Evolutionary conservation across 2,797 vertebrate species (phyloP).

Genomic region (Periophthalmus magnuspinnatus): DNA sequence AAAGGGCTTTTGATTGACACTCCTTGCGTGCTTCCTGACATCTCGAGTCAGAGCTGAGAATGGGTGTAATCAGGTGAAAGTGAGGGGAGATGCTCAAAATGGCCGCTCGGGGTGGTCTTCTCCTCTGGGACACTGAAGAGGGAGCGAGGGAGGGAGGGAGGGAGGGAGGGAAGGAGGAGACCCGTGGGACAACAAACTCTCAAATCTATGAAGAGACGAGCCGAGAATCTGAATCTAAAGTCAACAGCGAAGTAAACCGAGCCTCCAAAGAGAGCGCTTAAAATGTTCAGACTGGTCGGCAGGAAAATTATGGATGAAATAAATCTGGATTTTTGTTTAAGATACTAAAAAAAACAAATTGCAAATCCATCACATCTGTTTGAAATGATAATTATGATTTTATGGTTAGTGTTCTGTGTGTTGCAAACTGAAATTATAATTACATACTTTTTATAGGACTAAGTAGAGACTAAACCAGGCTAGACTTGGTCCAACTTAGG

Average conservation of each 20-base stretch:
- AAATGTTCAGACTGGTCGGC: too few species aligned
- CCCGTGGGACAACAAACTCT: conserved; percentile 43
- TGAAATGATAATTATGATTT: too few species aligned
- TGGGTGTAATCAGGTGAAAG: conserved; percentile 77
- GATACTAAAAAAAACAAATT: too few species aligned
- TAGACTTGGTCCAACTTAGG: too few species aligned
- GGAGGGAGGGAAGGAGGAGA: conserved; percentile 70
- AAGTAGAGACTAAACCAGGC: too few species aligned
- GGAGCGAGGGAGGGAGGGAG: conserved; percentile 69
- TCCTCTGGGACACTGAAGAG: conserved; percentile 64
- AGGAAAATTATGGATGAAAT: too few species aligned
- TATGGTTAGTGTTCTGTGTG: too few species aligned
- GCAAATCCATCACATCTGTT: too few species aligned
- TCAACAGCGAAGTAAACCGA: too few species aligned
- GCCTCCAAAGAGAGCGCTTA: not conserved
- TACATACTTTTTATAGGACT: too few species aligned
- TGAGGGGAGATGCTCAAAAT: conserved; percentile 54
- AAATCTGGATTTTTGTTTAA: too few species aligned
- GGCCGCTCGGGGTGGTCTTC: conserved; percentile 63
- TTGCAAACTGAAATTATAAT: too few species aligned
- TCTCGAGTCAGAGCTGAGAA: conserved; percentile 29
- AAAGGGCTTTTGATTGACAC: not conserved
- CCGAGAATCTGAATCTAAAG: conserved; percentile 1
- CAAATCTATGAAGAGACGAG: not conserved
- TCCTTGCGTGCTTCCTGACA: not conserved